phyloP scores from a whole-genome alignment of 2,113 vertebrate genomes.

The Phyllopteryx taeniolatus region DNA sequence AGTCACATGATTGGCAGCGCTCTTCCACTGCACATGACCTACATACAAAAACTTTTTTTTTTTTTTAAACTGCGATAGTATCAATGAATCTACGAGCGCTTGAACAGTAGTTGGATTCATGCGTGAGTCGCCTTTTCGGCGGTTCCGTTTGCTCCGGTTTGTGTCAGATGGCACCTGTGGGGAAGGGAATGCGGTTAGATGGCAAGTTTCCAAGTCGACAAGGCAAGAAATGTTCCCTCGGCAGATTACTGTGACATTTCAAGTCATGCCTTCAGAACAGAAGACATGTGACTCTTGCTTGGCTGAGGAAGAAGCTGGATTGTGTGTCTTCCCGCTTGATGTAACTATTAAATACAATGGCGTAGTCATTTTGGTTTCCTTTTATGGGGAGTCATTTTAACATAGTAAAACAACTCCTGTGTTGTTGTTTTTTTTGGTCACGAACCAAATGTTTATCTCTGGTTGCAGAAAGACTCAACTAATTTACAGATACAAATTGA shows the following conservation, averaged over 20 bases:
- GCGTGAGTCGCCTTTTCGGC: background rate
- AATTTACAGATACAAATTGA: too few relatives aligned
- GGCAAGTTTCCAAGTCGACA: background rate
- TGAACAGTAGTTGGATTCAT: background rate
- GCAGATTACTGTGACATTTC: slow-evolving; percentile 53
- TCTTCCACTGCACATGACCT: too few relatives aligned
- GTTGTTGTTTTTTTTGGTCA: too few relatives aligned
- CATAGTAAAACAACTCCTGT: too few relatives aligned
- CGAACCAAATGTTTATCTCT: too few relatives aligned
- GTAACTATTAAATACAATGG: background rate
- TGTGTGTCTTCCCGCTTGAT: slow-evolving; percentile 15
- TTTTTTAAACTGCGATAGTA: too few relatives aligned
- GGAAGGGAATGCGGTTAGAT: background rate
- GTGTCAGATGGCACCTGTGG: slow-evolving; percentile 26
- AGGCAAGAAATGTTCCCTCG: slow-evolving; percentile 45
- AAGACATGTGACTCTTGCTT: slow-evolving; percentile 60
- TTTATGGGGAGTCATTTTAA: too few relatives aligned
- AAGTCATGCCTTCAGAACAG: slow-evolving; percentile 42
- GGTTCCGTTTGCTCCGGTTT: background rate
- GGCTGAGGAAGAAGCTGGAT: slow-evolving; percentile 21
- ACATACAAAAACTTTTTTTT: too few relatives aligned
- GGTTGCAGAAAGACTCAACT: too few relatives aligned
- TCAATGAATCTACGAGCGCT: too few relatives aligned
- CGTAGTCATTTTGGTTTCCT: background rate
- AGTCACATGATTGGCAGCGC: too few relatives aligned